Percentiles rank a stretch among this genome's conserved stretches.
Evolutionary conservation across 1,140 invertebrate species (phyloP).

Genomic region (Ptiloglossa arizonensis): DNA sequence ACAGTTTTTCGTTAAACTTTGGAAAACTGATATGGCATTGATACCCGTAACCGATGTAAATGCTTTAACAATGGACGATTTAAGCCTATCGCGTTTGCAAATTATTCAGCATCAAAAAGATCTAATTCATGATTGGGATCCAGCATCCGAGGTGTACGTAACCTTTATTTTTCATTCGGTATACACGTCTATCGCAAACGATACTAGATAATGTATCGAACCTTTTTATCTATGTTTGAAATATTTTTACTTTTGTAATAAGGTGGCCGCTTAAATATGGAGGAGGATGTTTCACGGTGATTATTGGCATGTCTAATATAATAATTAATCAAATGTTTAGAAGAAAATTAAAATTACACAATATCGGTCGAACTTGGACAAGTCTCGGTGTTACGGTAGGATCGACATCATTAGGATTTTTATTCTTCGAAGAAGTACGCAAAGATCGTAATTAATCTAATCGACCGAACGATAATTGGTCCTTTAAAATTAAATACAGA

Average conservation of each 20-base stretch:
- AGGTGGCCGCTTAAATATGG: slow-evolving; percentile 67
- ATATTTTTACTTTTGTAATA: background rate
- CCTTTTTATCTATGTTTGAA: background rate
- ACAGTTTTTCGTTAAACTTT: background rate
- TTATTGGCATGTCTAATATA: slow-evolving; percentile 21
- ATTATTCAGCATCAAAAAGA: slow-evolving; percentile 6
- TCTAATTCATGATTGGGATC: slow-evolving; percentile 60
- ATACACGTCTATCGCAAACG: background rate
- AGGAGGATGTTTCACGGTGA: slow-evolving; percentile 1
- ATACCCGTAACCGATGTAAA: background rate
- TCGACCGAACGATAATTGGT: background rate
- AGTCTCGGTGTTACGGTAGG: slow-evolving; percentile 31
- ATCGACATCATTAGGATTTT: slow-evolving; percentile 23
- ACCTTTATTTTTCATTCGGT: background rate
- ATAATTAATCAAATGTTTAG: slow-evolving; percentile 68
- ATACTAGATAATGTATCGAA: too few species aligned
- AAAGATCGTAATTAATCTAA: slow-evolving; percentile 6
- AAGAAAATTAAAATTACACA: slow-evolving; percentile 66
- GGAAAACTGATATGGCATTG: background rate
- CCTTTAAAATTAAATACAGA: background rate
- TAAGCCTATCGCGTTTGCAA: background rate
- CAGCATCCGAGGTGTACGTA: slow-evolving; percentile 70
- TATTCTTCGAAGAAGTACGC: slow-evolving; percentile 66
- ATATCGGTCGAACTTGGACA: slow-evolving; percentile 54
- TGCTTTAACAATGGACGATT: background rate